A percentile compares a stretch with the other conserved stretches of the same genome.
These are phyloP conservation scores for Drosophila insularis DNA, from an alignment of 1,140 invertebrate genomes.

Conservation along the genomic window DNA sequence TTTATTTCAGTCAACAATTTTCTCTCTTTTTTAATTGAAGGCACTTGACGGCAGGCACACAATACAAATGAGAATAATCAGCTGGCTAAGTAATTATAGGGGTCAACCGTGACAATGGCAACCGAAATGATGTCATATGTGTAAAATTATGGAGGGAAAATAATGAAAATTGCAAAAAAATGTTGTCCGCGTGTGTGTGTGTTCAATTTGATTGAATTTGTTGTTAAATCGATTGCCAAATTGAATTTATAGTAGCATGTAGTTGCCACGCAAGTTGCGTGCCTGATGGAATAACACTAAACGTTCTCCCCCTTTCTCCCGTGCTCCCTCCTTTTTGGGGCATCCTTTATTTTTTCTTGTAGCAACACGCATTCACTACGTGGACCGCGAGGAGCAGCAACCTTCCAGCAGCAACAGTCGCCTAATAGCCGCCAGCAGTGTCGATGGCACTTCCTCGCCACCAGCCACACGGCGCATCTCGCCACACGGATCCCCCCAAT, in stretches of 20 bases:
- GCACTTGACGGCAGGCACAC: slow-evolving; percentile 28
- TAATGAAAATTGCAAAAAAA: neutral
- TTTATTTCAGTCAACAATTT: slow-evolving; percentile 5
- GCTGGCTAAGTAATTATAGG: slow-evolving; percentile 35
- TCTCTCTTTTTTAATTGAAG: slow-evolving; percentile 3
- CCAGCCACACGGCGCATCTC: slow-evolving; percentile 45
- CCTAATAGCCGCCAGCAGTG: slow-evolving; percentile 24
- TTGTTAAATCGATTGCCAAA: slow-evolving; percentile 73
- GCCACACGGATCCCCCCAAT: slow-evolving; percentile 71
- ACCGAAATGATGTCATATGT: slow-evolving; percentile 57
- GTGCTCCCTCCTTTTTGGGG: neutral
- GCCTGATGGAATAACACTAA: slow-evolving; percentile 27
- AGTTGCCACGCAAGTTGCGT: slow-evolving; percentile 39
- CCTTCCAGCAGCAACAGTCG: slow-evolving; percentile 44
- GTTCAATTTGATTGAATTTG: slow-evolving; percentile 30
- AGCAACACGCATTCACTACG: slow-evolving; percentile 75
- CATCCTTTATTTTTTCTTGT: neutral
- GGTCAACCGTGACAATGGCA: slow-evolving; percentile 31
- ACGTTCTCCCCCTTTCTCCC: neutral
- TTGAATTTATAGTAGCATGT: neutral
- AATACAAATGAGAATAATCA: slow-evolving; percentile 42
- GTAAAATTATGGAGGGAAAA: slow-evolving; percentile 12
- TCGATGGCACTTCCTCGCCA: slow-evolving; percentile 42
- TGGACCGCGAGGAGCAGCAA: slow-evolving; percentile 54
- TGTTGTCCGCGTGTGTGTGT: neutral